Conservation (phyloP, 2,888 invertebrate species). For the Eulithis prunata region DNA sequence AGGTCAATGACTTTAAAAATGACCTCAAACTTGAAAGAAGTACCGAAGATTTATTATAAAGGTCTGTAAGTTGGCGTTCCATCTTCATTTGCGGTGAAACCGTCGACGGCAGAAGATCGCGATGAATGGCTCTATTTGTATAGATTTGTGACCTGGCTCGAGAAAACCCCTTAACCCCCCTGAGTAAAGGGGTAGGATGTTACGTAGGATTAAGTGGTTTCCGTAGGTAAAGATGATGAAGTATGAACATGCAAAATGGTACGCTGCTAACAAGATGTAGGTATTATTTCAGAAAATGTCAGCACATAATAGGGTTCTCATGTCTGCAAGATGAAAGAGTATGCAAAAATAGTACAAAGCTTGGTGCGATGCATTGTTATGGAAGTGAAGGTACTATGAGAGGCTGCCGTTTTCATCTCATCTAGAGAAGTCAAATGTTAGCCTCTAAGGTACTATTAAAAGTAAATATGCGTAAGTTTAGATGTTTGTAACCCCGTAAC, state of each 20-base stretch:
- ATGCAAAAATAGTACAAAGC: neutral
- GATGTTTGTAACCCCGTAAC: too few relatives aligned
- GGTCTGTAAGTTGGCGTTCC: conserved; percentile 49
- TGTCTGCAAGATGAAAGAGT: neutral
- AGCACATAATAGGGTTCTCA: neutral
- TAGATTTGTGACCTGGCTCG: conserved; percentile 50
- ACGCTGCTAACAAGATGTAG: conserved; percentile 13
- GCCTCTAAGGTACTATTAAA: too few relatives aligned
- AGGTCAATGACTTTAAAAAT: neutral
- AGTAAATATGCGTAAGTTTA: too few relatives aligned
- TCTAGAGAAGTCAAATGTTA: too few relatives aligned
- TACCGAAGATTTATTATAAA: conserved; percentile 49
- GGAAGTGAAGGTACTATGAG: neutral
- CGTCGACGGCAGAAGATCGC: conserved; percentile 46
- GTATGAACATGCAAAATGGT: conserved; percentile 24
- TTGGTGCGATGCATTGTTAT: neutral
- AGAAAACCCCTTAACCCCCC: conserved; percentile 17
- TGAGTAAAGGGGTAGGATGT: conserved; percentile 19
- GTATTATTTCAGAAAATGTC: conserved; percentile 1
- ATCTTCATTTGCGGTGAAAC: conserved; percentile 56
- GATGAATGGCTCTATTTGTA: conserved; percentile 60
- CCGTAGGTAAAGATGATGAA: conserved; percentile 21
- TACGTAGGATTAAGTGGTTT: conserved; percentile 30
- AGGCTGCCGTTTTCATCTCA: too few relatives aligned
- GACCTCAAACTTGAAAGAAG: conserved; percentile 1